Evolutionary conservation across 2,888 invertebrate genomes (phyloP), one percentile per base, ranked within the genome.

Genomic region (Diadromus collaris): DNA sequence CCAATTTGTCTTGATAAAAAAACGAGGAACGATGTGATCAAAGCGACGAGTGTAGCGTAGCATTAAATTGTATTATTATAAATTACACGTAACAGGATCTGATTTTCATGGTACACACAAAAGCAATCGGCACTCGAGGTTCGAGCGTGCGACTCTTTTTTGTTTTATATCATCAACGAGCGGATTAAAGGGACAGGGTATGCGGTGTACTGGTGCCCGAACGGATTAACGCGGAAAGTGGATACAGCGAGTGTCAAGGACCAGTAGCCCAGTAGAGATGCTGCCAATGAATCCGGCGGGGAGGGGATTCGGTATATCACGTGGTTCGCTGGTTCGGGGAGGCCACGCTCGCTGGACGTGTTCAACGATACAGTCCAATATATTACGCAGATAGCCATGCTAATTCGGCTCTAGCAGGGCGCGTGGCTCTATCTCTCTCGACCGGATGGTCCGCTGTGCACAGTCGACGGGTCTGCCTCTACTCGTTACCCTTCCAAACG

Each of bases 311-410:
- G 83, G 83, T 84, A 87, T 85, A 87, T 85, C 87, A 86, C 84
- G 81, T 79, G 81, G 83, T 81, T 79, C 34, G 32, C 83, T 84
- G 84, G 74, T 21, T 60, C 60, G 32, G 10, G 9, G 54, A n/a
- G n/a, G 34, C 29, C 29, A 32, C 27, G 27, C 56, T 56, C 60
- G 60, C 19, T 73, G 71, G 69, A 79, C 83, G 83, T 85, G 86
- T 84, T 83, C 85, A 82, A 85, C 85, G 85, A 86, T 85, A 86
- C 85, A 85, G 83, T 86, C 86, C 87, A 88, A 88, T 88, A 89
- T 87, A 88, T 88, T 88, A 87, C 85, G 83, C 85, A 88, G 87
- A 88, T 88, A 88, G 86, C 87, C 86, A 87, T 87, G 88, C 87
- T 89, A 89, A 89, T 88, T 88, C 88, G 84, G 85, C 84, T 86